Conservation (phyloP, 2,888 invertebrate species). For the Homarus gammarus region DNA sequence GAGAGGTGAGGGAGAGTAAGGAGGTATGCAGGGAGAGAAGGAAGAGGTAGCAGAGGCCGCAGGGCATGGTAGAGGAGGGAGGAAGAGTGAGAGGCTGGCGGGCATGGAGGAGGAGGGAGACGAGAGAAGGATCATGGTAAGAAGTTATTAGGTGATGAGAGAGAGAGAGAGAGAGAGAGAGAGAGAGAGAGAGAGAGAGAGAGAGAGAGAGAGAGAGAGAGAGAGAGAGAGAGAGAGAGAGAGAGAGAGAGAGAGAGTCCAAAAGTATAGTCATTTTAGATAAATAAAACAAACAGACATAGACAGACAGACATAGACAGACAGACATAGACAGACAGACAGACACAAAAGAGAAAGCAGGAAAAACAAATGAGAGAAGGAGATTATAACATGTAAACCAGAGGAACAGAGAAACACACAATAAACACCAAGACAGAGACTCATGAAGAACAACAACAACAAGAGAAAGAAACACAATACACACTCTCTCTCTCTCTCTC, state of each 20-base stretch:
- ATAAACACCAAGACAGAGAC: not conserved
- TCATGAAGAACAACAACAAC: not conserved
- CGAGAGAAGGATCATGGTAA: no score
- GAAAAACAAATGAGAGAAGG: not conserved
- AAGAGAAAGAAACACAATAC: not conserved
- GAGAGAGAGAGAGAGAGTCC: constrained; percentile 16
- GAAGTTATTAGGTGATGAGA: no score
- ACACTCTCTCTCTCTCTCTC: not conserved
- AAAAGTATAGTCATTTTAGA: no score
- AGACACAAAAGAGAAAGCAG: no score
- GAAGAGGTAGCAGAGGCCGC: not conserved
- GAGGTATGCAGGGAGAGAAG: not conserved
- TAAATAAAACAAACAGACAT: no score
- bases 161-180: constrained; percentile 16
- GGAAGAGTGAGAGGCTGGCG: not conserved
- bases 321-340: not conserved
- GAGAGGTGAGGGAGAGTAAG: not conserved
- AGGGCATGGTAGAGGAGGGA: not conserved
- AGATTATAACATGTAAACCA: no score
- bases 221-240: constrained; percentile 16
- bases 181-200: constrained; percentile 20
- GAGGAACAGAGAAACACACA: no score
- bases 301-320: not conserved
- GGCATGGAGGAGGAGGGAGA: not conserved
- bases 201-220: constrained; percentile 12